Base-by-base conservation (phyloP, 1,140 invertebrate genomes). In the Penaeus chinensis region DNA sequence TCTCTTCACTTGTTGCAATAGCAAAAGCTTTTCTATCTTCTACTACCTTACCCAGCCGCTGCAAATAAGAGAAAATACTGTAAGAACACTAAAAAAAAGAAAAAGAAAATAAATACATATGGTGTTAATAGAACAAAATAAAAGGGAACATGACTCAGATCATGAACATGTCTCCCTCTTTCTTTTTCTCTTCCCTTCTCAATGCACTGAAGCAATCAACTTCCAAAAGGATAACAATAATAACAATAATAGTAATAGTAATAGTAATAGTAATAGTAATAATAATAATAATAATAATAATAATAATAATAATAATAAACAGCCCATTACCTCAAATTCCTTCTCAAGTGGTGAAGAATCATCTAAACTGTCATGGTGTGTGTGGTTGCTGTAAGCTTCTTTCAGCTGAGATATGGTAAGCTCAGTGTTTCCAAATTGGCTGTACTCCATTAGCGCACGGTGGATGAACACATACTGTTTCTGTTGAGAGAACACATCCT, bases 391-490 rank as follows among this genome's bases (percentile, higher is more conserved):
- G 90, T 94, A 94, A 85, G 94, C 93, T 90, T 95, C 94, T 90
- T 95, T 96, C 71, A 98, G 93, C 84, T 95, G 94, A 16, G 93
- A 93, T 0, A 95, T 94, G 62, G 94, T 93, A 84, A 98, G 95
- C 93, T 98, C 97, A 0, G 98, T 99, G 92, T 98, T 96, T 5
- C 97, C 97, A 93, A 98, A 99, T 89, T 98, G 96, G 19, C 96
- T 95, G 92, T 96, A 96, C 92, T 99, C 98, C 92, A 99, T 95
- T 24, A 99, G 92, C 76, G 98, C 96, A 78, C 97, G 96, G 92
- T 99, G 99, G 87, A 99, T 96, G 93, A 99, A 99, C 89, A 99
- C 97, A 92, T 99, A 99, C 94, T 99, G 98, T 94, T 99, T 98
- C 94, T 98, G 92, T 74, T 92, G 92, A 82, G 62, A 47, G 22